Conservation (phyloP, 2,797 vertebrate species). For the Tapirus indicus region DNA sequence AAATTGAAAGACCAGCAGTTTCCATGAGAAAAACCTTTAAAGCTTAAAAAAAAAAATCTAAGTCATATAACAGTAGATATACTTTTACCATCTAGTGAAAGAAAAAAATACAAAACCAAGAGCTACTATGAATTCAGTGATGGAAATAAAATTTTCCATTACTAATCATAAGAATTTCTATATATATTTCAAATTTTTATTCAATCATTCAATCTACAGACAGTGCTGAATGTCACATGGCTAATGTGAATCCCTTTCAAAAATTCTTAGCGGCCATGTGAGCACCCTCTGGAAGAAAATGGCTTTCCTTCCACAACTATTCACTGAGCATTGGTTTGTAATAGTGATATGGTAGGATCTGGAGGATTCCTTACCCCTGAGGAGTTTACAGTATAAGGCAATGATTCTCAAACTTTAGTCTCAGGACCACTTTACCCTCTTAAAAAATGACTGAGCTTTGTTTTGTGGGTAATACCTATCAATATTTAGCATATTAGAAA, state of each 20-base stretch:
- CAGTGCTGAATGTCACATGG: not conserved
- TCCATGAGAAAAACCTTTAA: constrained; percentile 1
- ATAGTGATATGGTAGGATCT: not conserved
- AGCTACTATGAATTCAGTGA: constrained; percentile 1
- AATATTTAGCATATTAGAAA: constrained; percentile 29
- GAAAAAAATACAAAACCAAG: not conserved
- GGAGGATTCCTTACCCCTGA: not conserved
- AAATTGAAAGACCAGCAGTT: not conserved
- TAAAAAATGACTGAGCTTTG: not conserved
- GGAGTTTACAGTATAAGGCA: not conserved
- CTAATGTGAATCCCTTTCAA: constrained; percentile 4
- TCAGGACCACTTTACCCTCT: not conserved
- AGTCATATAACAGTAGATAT: not conserved
- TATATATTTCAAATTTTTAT: not conserved
- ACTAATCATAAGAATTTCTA: not conserved
- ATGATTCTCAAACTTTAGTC: not conserved
- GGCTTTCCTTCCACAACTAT: not conserved
- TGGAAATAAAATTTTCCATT: constrained; percentile 2
- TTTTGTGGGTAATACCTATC: not conserved
- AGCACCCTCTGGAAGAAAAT: not conserved
- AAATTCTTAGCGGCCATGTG: not conserved
- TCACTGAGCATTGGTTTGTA: not conserved
- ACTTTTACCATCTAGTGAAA: constrained; percentile 21
- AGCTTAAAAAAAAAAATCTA: constrained; percentile 14
- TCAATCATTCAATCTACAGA: not conserved